Evolutionary conservation across 2,888 invertebrate genomes (phyloP).

Genomic region (Meiosimyza platycephala): DNA sequence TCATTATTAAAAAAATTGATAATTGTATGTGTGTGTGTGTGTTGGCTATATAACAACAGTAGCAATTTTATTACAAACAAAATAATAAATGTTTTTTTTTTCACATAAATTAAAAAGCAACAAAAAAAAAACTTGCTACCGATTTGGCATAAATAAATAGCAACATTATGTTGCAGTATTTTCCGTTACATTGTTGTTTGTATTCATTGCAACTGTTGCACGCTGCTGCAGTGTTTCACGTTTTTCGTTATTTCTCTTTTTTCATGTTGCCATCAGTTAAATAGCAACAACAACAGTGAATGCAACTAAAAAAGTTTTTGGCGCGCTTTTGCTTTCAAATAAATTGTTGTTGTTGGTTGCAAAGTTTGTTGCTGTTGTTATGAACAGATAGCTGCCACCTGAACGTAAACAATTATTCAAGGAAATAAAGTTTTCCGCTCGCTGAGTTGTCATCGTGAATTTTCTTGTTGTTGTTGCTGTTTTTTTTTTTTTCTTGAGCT

Average conservation of each 20-base stretch:
- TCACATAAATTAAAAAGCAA: too few species aligned
- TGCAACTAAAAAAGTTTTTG: constrained; percentile 14
- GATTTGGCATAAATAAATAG: neutral
- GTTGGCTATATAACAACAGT: too few species aligned
- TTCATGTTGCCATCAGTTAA: neutral
- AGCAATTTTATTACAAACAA: too few species aligned
- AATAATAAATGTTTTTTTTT: too few species aligned
- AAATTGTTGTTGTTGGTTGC: constrained; percentile 17
- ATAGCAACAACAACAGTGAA: neutral
- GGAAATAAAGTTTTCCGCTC: constrained; percentile 32
- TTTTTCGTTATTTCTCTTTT: neutral
- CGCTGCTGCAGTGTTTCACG: constrained; percentile 17
- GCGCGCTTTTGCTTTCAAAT: constrained; percentile 30
- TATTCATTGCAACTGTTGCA: constrained; percentile 16
- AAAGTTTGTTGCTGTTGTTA: constrained; percentile 16
- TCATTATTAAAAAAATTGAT: too few species aligned
- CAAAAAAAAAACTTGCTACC: neutral
- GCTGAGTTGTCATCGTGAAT: neutral
- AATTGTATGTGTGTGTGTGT: too few species aligned
- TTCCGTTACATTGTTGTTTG: neutral
- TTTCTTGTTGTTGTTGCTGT: too few species aligned
- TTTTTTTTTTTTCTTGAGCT: neutral
- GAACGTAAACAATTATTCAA: constrained; percentile 34
- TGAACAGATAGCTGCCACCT: constrained; percentile 21
- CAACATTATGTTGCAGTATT: neutral